These are phyloP conservation scores for Thalassophryne amazonica DNA, from an alignment of 2,797 vertebrate genomes.

Conservation along the genomic window DNA sequence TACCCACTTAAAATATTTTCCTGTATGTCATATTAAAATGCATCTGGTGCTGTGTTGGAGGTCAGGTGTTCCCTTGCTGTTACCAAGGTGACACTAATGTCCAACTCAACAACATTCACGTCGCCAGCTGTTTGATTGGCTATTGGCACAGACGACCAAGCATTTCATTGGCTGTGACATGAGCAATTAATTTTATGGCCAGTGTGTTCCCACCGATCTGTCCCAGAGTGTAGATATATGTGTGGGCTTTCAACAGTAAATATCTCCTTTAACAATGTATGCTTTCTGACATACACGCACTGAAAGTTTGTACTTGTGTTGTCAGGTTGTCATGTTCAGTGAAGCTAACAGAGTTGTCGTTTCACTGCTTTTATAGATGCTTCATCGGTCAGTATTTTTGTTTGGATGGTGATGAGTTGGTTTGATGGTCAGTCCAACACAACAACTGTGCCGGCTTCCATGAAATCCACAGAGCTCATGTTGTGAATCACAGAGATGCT, in stretches of 20 bases:
- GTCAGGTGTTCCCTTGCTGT: slow-evolving; percentile 12
- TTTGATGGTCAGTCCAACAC: not conserved
- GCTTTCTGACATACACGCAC: not conserved
- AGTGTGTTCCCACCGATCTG: slow-evolving; percentile 32
- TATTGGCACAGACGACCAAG: slow-evolving; percentile 29
- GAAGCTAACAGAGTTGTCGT: slow-evolving; percentile 13
- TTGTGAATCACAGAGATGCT: too few species aligned
- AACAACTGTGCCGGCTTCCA: too few species aligned
- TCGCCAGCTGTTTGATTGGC: slow-evolving; percentile 41
- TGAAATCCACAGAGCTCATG: too few species aligned
- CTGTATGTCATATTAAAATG: not conserved
- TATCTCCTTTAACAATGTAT: not conserved
- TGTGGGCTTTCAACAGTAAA: not conserved
- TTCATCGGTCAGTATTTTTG: slow-evolving; percentile 3
- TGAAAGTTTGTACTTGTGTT: not conserved
- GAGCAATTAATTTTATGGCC: slow-evolving; percentile 47
- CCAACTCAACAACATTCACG: slow-evolving; percentile 11
- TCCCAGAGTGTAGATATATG: not conserved
- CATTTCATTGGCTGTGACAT: slow-evolving; percentile 45
- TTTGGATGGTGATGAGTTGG: not conserved
- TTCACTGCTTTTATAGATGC: slow-evolving; percentile 17
- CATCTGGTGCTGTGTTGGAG: not conserved
- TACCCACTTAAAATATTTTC: not conserved
- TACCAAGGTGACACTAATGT: slow-evolving; percentile 33
- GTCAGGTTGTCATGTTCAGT: not conserved